phyloP scores from a whole-genome alignment of 2,888 invertebrate species.

The Ceraclea dissimilis region DNA sequence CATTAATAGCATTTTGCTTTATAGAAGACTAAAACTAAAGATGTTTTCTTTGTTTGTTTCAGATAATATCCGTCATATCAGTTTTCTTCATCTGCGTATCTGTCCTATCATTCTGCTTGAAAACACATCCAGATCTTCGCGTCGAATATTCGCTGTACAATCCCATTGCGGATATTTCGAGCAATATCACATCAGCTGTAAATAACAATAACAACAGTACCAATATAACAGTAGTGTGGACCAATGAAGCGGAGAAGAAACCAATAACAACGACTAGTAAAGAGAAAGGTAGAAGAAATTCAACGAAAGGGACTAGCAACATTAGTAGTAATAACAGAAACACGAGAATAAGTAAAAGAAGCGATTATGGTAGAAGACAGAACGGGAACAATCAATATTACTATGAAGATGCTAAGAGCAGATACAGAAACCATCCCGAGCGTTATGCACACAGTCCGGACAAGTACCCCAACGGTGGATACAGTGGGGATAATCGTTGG shows the following conservation, averaged over 20 bases:
- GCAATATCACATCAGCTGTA: conserved; percentile 14
- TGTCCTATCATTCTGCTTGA: conserved; percentile 92
- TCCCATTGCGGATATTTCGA: conserved; percentile 15
- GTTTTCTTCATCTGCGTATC: conserved; percentile 96
- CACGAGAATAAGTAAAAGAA: conserved; percentile 19
- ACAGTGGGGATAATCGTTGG: conserved; percentile 6
- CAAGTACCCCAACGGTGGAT: neutral
- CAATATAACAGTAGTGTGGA: conserved; percentile 25
- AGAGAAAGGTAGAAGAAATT: conserved; percentile 25
- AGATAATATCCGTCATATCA: conserved; percentile 86
- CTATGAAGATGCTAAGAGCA: conserved; percentile 14
- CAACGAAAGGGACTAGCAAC: conserved; percentile 2
- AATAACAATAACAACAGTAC: neutral
- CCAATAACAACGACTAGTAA: conserved; percentile 19
- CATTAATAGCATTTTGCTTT: too few relatives aligned
- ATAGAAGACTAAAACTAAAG: too few relatives aligned
- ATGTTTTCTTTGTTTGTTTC: conserved; percentile 30
- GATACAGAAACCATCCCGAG: conserved; percentile 1
- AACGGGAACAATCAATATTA: conserved; percentile 5
- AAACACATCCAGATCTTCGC: conserved; percentile 85
- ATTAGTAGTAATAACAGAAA: neutral
- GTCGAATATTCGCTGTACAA: conserved; percentile 42
- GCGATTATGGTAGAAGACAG: conserved; percentile 12
- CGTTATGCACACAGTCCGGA: conserved; percentile 7
- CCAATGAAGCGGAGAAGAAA: conserved; percentile 25